These are phyloP conservation scores for Hycleus phaleratus DNA, from an alignment of 1,140 invertebrate species.

Conservation along the genomic window DNA sequence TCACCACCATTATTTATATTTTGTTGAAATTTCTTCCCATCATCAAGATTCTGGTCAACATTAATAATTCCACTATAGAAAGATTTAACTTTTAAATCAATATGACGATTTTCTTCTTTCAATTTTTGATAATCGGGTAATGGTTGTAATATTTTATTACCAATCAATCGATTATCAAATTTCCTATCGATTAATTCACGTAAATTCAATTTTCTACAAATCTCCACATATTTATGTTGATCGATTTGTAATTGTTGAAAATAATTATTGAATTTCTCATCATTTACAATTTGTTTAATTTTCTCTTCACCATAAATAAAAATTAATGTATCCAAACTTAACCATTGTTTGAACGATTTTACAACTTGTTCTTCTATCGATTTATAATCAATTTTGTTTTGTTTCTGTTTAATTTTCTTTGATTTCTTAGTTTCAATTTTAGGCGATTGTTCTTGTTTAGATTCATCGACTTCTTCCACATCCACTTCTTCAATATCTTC, in stretches of 20 bases:
- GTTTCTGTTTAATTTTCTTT: conserved; percentile 8
- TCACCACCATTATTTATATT: conserved; percentile 22
- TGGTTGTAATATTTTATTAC: conserved; percentile 43
- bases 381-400: conserved; percentile 10
- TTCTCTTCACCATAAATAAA: conserved; percentile 49
- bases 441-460: conserved; percentile 23
- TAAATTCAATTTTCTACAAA: conserved; percentile 49
- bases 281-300: conserved; percentile 47
- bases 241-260: conserved; percentile 38
- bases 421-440: conserved; percentile 12
- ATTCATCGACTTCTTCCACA: neutral
- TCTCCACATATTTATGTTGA: conserved; percentile 43
- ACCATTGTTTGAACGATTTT: conserved; percentile 48
- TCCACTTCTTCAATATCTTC: too few relatives aligned
- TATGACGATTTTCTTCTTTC: conserved; percentile 48
- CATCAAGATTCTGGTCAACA: conserved; percentile 22
- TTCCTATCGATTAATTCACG: conserved; percentile 47
- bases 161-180: conserved; percentile 38
- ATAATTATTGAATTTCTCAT: conserved; percentile 49
- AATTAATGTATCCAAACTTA: conserved; percentile 49
- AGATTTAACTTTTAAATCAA: conserved; percentile 50
- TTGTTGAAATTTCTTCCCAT: conserved; percentile 9
- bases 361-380: conserved; percentile 4
- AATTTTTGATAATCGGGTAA: conserved; percentile 49
- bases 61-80: conserved; percentile 42